Evolutionary conservation across 2,797 vertebrate genomes (phyloP).

Genomic region (Lepilemur septentrionalis): DNA sequence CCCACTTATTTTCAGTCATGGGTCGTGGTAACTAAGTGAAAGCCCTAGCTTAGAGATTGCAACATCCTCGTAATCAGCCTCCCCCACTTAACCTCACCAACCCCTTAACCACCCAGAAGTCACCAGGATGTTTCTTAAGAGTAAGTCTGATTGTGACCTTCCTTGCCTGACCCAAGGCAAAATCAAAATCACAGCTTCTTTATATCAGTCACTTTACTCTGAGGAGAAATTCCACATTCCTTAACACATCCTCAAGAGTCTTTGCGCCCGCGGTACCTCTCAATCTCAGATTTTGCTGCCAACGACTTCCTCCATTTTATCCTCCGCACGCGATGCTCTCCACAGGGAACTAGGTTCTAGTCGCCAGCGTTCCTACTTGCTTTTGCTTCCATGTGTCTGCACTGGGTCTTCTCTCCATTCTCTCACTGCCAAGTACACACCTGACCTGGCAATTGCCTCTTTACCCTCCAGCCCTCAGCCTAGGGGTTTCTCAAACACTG

Average conservation of each 20-base stretch:
- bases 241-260: background rate
- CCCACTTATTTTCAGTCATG: background rate
- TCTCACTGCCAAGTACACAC: background rate
- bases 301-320: rapidly evolving
- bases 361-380: background rate
- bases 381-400: background rate
- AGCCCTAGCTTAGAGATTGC: background rate
- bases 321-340: rapidly evolving
- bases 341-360: rapidly evolving
- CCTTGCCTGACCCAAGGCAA: background rate
- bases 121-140: background rate
- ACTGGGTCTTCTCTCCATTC: background rate
- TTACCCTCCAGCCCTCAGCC: background rate
- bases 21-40: background rate
- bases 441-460: no score
- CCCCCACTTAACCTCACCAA: background rate
- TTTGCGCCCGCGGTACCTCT: rapidly evolving
- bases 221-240: background rate
- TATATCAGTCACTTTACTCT: background rate
- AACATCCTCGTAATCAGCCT: background rate
- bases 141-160: background rate
- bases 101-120: background rate
- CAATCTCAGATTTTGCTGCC: background rate
- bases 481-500: background rate
- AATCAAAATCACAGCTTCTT: background rate